Evolutionary conservation across 2,888 invertebrate species (phyloP).

Genomic region (Macroteleia sp.): DNA sequence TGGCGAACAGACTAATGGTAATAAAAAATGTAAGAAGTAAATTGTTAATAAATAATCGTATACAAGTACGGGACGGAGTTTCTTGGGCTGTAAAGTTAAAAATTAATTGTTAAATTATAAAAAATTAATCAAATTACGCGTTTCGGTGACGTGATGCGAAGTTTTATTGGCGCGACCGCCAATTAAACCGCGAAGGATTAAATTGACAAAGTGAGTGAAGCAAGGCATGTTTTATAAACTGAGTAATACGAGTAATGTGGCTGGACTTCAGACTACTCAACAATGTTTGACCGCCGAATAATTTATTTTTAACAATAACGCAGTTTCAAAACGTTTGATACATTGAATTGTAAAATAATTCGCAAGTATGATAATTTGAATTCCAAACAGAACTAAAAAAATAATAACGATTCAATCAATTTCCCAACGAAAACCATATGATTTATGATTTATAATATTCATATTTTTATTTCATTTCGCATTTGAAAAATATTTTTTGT

Average conservation of each 20-base stretch:
- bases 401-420: too few species aligned
- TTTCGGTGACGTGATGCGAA: conserved; percentile 6
- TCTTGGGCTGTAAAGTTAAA: too few species aligned
- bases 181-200: too few species aligned
- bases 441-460: conserved; percentile 9
- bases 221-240: conserved; percentile 34
- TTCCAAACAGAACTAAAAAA: too few species aligned
- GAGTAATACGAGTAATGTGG: conserved; percentile 24
- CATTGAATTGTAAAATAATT: conserved; percentile 23
- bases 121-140: conserved; percentile 27
- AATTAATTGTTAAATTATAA: conserved; percentile 24
- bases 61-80: too few species aligned
- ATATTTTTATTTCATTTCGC: conserved; percentile 6
- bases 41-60: too few species aligned
- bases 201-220: conserved; percentile 32
- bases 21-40: too few species aligned
- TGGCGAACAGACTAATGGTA: too few species aligned
- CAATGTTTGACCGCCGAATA: conserved; percentile 20
- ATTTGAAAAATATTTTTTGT: neutral
- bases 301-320: conserved; percentile 40
- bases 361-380: conserved; percentile 22
- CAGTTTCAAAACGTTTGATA: conserved; percentile 28
- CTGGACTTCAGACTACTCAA: conserved; percentile 7
- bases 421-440: neutral
- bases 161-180: conserved; percentile 27